These are phyloP conservation scores for Pyrochroa serraticornis DNA, from an alignment of 2,888 invertebrate species.

Conservation along the genomic window DNA sequence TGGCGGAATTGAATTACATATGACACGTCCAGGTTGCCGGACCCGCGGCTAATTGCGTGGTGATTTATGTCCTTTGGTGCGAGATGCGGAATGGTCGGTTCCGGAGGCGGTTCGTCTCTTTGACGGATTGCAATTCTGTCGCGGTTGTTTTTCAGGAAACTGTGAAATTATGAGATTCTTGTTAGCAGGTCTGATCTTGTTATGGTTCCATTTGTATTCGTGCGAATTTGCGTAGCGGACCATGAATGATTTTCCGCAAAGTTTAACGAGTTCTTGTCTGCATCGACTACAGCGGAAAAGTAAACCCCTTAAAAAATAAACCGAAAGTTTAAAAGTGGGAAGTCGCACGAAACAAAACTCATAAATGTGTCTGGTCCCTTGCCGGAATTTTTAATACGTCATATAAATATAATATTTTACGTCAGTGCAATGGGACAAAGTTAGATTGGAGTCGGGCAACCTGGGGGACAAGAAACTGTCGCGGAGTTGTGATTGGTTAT, in stretches of 20 bases:
- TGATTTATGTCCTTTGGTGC: no score
- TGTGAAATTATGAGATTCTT: slow-evolving; percentile 2
- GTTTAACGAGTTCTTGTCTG: background rate
- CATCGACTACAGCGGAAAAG: background rate
- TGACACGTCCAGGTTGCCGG: no score
- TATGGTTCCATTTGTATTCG: background rate
- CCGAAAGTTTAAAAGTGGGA: background rate
- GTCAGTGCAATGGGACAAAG: slow-evolving; percentile 16
- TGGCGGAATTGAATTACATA: no score
- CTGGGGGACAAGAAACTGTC: slow-evolving; percentile 31
- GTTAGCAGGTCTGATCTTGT: background rate
- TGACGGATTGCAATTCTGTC: no score
- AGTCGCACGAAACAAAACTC: slow-evolving; percentile 15
- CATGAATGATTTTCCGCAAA: background rate
- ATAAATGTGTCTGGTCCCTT: slow-evolving; percentile 16
- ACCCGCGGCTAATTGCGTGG: no score
- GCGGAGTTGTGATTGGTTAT: slow-evolving; percentile 37
- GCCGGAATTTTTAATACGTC: slow-evolving; percentile 24
- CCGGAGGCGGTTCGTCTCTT: no score
- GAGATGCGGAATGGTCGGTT: no score
- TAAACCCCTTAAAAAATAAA: background rate
- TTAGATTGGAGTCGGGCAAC: slow-evolving; percentile 27
- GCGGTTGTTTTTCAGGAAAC: no score
- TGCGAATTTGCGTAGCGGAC: background rate
- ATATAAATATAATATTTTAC: slow-evolving; percentile 24